A percentile compares a stretch with the other conserved stretches of the same genome.
Evolutionary conservation across 2,888 invertebrate species (phyloP).

Genomic region (Junonia oenone): DNA sequence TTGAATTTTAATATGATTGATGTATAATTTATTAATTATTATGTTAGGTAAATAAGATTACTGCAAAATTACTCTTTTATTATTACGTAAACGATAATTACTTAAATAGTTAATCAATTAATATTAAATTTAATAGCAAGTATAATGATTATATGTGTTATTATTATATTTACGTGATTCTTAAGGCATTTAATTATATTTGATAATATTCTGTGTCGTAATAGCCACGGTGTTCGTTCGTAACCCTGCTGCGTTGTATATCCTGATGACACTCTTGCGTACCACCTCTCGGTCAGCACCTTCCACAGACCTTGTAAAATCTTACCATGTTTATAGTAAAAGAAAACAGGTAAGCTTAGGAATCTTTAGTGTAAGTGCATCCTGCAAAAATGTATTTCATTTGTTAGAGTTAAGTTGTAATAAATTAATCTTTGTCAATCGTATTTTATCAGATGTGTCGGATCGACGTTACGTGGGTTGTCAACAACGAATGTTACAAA

Average conservation of each 20-base stretch:
- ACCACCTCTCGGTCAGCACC: slow-evolving; percentile 42
- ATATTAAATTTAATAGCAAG: not conserved
- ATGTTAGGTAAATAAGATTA: not conserved
- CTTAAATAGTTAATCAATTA: not conserved
- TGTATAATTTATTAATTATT: not conserved
- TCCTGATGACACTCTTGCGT: slow-evolving; percentile 7
- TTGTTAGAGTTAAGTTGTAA: slow-evolving; percentile 48
- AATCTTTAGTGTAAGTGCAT: slow-evolving; percentile 42
- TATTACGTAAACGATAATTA: not conserved
- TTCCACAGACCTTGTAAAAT: slow-evolving; percentile 26
- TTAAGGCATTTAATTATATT: not conserved
- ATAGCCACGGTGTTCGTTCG: not conserved
- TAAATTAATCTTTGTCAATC: slow-evolving; percentile 31
- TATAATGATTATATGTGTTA: not conserved
- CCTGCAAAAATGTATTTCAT: slow-evolving; percentile 68
- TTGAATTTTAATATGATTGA: not conserved
- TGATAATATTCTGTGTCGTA: slow-evolving; percentile 5
- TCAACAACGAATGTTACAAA: slow-evolving; percentile 58
- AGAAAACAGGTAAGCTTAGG: slow-evolving; percentile 67
- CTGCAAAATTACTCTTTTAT: not conserved
- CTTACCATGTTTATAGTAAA: slow-evolving; percentile 34
- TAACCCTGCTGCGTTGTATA: slow-evolving; percentile 4
- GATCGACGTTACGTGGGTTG: slow-evolving; percentile 49
- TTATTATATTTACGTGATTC: not conserved
- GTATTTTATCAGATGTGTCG: slow-evolving; percentile 30